Conservation (phyloP, 2,888 invertebrate species). For the Agrotis segetum region DNA sequence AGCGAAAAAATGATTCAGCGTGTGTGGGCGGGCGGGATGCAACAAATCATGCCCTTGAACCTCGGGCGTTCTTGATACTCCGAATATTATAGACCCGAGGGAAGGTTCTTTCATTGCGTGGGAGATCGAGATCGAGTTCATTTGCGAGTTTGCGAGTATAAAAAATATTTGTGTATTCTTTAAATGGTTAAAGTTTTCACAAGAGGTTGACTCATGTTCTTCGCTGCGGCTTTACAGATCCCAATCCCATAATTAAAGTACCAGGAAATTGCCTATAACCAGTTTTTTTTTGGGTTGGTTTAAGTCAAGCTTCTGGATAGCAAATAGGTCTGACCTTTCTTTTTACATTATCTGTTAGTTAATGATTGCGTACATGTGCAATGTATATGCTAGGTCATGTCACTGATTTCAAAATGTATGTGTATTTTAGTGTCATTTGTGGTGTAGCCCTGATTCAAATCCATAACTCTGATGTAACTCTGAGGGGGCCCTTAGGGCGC, state of each 20-base stretch:
- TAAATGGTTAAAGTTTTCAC: constrained; percentile 4
- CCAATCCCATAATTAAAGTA: too few relatives aligned
- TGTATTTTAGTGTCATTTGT: neutral
- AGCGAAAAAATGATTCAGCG: constrained; percentile 81
- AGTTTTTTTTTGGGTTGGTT: neutral
- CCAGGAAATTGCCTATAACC: too few relatives aligned
- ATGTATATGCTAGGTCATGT: neutral
- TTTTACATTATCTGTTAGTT: neutral
- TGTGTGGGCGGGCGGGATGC: constrained; percentile 85
- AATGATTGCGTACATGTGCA: neutral
- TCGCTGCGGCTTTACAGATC: neutral
- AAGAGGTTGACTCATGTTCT: constrained; percentile 1
- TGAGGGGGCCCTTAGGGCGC: constrained; percentile 65
- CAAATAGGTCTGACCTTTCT: too few relatives aligned
- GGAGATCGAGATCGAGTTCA: constrained; percentile 67
- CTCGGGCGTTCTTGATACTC: constrained; percentile 69
- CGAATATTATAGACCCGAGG: constrained; percentile 67
- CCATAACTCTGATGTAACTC: neutral
- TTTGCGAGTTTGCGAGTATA: constrained; percentile 12
- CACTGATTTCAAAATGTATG: neutral
- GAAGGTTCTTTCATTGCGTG: constrained; percentile 71
- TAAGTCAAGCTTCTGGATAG: too few relatives aligned
- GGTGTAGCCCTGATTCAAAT: neutral
- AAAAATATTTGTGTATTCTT: constrained; percentile 1
- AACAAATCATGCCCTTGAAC: constrained; percentile 84